phyloP scores from a whole-genome alignment of 2,888 invertebrate genomes.

The Ceriagrion tenellum region DNA sequence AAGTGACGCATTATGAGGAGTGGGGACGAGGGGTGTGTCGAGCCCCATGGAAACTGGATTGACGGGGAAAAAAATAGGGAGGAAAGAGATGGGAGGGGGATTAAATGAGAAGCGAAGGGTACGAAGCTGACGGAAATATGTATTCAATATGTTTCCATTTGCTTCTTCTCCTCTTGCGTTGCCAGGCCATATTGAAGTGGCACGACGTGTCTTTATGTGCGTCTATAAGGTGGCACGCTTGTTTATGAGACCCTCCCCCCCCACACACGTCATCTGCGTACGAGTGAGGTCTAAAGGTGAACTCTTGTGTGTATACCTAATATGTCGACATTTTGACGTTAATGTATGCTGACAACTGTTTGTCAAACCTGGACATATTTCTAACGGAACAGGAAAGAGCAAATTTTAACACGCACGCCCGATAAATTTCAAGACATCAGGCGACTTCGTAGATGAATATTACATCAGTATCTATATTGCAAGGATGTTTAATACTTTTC shows the following conservation, averaged over 20 bases:
- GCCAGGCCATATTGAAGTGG: neutral
- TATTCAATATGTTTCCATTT: neutral
- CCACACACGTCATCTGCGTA: neutral
- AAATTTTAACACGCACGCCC: too few relatives aligned
- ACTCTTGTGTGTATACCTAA: neutral
- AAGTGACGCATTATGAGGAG: too few relatives aligned
- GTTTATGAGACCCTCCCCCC: neutral
- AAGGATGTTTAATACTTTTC: too few relatives aligned
- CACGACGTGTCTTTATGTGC: neutral
- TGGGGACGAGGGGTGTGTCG: too few relatives aligned
- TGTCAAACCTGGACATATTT: too few relatives aligned
- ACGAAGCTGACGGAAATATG: conserved; percentile 18
- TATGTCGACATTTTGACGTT: too few relatives aligned
- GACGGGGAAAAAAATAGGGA: too few relatives aligned
- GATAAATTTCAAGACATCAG: too few relatives aligned
- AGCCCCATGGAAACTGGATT: neutral
- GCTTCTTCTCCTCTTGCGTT: neutral
- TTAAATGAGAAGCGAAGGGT: conserved; percentile 1
- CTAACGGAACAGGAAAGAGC: too few relatives aligned
- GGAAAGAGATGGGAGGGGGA: neutral
- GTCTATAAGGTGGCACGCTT: neutral
- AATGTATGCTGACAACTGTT: too few relatives aligned
- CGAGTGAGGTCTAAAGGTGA: neutral
- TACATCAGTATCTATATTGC: too few relatives aligned
- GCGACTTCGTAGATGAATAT: too few relatives aligned